These are phyloP conservation scores for Zaprionus lineosus DNA, from an alignment of 2,888 invertebrate genomes.

Conservation along the genomic window DNA sequence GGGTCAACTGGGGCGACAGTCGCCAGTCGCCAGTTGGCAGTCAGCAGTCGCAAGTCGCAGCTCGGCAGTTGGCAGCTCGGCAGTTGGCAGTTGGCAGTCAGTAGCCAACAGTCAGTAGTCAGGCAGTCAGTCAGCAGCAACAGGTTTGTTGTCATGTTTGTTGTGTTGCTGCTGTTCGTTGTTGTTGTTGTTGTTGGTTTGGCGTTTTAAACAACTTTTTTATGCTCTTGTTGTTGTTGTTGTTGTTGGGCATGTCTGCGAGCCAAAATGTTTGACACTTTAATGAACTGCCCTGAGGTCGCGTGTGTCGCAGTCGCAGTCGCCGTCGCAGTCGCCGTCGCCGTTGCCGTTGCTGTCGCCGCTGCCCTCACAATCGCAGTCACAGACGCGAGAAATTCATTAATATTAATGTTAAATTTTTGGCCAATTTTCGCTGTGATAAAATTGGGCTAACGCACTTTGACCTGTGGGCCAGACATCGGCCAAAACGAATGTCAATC, in stretches of 20 bases:
- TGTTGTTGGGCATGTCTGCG: constrained; percentile 39
- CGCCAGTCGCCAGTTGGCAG: constrained; percentile 3
- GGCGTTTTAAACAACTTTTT: constrained; percentile 41
- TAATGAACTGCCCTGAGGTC: constrained; percentile 71
- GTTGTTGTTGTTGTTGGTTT: constrained; percentile 22
- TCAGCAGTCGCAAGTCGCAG: not conserved
- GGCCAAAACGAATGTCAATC: constrained; percentile 54
- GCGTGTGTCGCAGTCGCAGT: constrained; percentile 50
- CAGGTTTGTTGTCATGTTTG: constrained; percentile 62
- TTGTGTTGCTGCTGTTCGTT: constrained; percentile 44
- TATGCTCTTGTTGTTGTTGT: constrained; percentile 37
- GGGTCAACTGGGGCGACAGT: constrained; percentile 33
- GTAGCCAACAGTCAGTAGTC: too few relatives aligned
- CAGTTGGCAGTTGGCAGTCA: constrained; percentile 14
- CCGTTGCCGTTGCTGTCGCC: constrained; percentile 11
- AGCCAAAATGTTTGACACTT: constrained; percentile 70
- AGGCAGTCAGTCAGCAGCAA: too few relatives aligned
- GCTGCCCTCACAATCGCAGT: constrained; percentile 4
- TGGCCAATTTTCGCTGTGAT: constrained; percentile 44
- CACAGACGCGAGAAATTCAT: constrained; percentile 42
- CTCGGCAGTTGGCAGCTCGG: constrained; percentile 11
- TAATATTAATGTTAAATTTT: constrained; percentile 65
- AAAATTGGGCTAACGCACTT: constrained; percentile 49
- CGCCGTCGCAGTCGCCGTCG: constrained; percentile 3
- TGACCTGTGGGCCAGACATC: constrained; percentile 47